Evolutionary conservation across 2,888 invertebrate species (phyloP).

Genomic region (Trissolcus japonicus): DNA sequence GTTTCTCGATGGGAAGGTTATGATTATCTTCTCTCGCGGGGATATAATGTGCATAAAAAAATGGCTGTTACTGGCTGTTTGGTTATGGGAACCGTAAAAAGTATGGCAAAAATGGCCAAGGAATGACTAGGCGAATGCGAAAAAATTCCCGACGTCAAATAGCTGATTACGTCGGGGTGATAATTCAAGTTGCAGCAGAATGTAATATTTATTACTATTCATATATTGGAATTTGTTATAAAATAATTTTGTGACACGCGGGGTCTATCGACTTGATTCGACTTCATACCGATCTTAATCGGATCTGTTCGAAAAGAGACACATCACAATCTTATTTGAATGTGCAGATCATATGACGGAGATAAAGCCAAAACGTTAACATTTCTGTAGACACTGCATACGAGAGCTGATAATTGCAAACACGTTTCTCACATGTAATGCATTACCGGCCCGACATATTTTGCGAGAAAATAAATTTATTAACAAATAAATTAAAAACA

Average conservation of each 20-base stretch:
- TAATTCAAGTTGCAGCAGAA: slow-evolving; percentile 47
- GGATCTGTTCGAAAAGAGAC: slow-evolving; percentile 47
- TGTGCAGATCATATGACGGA: slow-evolving; percentile 38
- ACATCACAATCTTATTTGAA: slow-evolving; percentile 50
- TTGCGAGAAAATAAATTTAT: background rate
- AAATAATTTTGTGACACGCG: slow-evolving; percentile 52
- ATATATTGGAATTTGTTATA: slow-evolving; percentile 50
- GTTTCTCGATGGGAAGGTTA: slow-evolving; percentile 14
- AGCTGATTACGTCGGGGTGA: slow-evolving; percentile 29
- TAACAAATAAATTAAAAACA: no score
- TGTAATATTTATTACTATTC: slow-evolving; percentile 53
- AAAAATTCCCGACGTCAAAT: slow-evolving; percentile 31
- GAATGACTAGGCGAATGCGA: slow-evolving; percentile 40
- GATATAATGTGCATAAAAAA: slow-evolving; percentile 28
- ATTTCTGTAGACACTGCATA: slow-evolving; percentile 20
- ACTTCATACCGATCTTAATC: slow-evolving; percentile 52
- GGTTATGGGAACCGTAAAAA: slow-evolving; percentile 26
- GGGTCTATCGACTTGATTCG: slow-evolving; percentile 47
- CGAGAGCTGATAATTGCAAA: slow-evolving; percentile 21
- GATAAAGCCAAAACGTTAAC: slow-evolving; percentile 36
- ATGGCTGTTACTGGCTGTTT: slow-evolving; percentile 17
- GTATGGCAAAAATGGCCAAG: slow-evolving; percentile 20
- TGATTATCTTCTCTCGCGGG: slow-evolving; percentile 33
- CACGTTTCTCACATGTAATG: slow-evolving; percentile 12
- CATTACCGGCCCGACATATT: background rate